Conservation (phyloP, 1,140 invertebrate genomes). For the Pseudomyrmex concolor region DNA sequence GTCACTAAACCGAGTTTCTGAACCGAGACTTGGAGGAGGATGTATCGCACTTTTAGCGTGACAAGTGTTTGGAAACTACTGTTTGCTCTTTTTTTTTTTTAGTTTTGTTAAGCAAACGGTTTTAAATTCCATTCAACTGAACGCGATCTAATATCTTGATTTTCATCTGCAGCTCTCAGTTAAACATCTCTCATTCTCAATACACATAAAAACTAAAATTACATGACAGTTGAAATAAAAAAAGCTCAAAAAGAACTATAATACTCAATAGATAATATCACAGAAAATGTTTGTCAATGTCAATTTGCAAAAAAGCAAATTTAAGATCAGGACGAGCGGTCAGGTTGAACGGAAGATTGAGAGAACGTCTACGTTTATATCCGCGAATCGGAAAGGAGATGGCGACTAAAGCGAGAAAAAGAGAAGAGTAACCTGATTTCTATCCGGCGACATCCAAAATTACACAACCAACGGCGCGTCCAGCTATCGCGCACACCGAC, state of each 20-base stretch:
- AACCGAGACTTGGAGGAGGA: slow-evolving; percentile 34
- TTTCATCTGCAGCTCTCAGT: background rate
- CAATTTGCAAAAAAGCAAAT: background rate
- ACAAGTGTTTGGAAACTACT: too few relatives aligned
- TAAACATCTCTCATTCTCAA: background rate
- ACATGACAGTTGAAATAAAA: background rate
- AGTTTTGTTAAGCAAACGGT: background rate
- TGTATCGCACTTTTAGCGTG: slow-evolving; percentile 3
- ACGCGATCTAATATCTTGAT: background rate
- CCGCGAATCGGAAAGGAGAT: slow-evolving; percentile 23
- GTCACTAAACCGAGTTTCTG: slow-evolving; percentile 39
- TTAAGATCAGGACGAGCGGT: background rate
- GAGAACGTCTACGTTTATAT: slow-evolving; percentile 13
- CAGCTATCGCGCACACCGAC: slow-evolving; percentile 27
- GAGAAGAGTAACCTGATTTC: slow-evolving; percentile 57
- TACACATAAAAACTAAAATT: background rate
- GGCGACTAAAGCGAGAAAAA: background rate
- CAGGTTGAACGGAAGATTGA: slow-evolving; percentile 5
- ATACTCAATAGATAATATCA: background rate
- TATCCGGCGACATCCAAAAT: slow-evolving; percentile 62
- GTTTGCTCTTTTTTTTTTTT: too few relatives aligned
- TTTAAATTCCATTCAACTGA: background rate
- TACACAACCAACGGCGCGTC: slow-evolving; percentile 47
- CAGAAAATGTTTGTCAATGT: background rate
- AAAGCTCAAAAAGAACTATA: background rate